phyloP scores from a whole-genome alignment of 2,113 vertebrate species.

The Tachuris rubrigastra region DNA sequence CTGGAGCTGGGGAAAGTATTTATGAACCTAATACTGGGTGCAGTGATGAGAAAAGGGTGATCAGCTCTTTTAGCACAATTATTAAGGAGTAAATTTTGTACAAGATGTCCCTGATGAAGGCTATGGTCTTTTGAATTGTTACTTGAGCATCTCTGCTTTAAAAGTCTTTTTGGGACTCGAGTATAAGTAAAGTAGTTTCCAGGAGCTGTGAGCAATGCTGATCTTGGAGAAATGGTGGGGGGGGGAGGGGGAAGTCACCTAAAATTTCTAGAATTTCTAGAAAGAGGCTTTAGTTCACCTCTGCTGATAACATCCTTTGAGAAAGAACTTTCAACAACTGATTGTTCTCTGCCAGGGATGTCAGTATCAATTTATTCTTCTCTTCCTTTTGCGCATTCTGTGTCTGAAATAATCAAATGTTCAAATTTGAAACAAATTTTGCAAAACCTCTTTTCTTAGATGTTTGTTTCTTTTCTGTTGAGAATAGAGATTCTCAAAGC shows the following conservation, averaged over 20 bases:
- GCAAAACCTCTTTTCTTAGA: neutral
- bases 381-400: neutral
- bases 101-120: neutral
- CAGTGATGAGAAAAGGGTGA: fast-evolving
- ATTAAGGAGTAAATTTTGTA: neutral
- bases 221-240: neutral
- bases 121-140: neutral
- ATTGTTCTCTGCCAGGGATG: neutral
- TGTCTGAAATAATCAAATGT: neutral
- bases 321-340: neutral
- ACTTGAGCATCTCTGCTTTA: neutral
- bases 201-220: neutral
- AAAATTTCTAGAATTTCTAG: neutral
- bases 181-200: neutral
- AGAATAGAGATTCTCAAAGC: neutral
- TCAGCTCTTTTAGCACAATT: neutral
- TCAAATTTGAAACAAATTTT: neutral
- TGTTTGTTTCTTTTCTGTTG: neutral
- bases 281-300: neutral
- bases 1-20: neutral
- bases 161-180: neutral
- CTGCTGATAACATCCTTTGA: neutral
- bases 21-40: neutral
- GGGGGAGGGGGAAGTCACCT: too few relatives aligned
- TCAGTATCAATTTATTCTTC: neutral